Evolutionary conservation across 2,888 invertebrate species (phyloP).

Genomic region (Hydropsyche betteni): DNA sequence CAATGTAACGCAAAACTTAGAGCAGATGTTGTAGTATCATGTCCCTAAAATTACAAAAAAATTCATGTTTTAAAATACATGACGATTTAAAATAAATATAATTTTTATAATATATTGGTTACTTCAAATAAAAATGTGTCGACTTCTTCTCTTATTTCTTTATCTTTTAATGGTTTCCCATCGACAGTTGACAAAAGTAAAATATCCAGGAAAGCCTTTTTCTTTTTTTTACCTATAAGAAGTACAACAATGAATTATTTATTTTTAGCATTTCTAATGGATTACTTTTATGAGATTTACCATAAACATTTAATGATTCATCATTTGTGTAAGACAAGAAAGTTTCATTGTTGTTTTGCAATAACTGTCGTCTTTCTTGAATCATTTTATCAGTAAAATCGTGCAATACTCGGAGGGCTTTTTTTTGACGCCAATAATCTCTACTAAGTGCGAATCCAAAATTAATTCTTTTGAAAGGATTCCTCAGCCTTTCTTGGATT

Average conservation of each 20-base stretch:
- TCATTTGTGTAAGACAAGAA: constrained; percentile 18
- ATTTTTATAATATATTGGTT: neutral
- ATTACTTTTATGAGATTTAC: constrained; percentile 1
- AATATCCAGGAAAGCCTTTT: constrained; percentile 56
- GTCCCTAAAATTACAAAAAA: constrained; percentile 44
- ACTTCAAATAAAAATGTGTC: constrained; percentile 56
- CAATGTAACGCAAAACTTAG: constrained; percentile 49
- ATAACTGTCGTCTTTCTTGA: constrained; percentile 58
- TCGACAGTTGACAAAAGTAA: constrained; percentile 54
- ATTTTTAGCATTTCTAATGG: neutral
- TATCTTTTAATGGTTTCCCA: constrained; percentile 53
- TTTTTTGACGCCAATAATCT: constrained; percentile 67
- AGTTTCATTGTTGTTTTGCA: constrained; percentile 51
- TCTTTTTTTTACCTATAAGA: constrained; percentile 42
- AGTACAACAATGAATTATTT: neutral
- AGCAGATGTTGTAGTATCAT: constrained; percentile 50
- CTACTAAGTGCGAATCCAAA: constrained; percentile 63
- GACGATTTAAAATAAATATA: neutral
- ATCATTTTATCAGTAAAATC: constrained; percentile 62
- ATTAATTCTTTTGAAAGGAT: constrained; percentile 57
- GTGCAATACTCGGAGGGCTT: constrained; percentile 61
- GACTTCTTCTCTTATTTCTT: constrained; percentile 56
- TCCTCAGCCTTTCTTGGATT: constrained; percentile 56
- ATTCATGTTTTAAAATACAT: neutral
- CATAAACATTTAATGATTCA: constrained; percentile 11